These are phyloP conservation scores for Ageneiosus marmoratus DNA, from an alignment of 2,113 vertebrate genomes.

Conservation along the genomic window DNA sequence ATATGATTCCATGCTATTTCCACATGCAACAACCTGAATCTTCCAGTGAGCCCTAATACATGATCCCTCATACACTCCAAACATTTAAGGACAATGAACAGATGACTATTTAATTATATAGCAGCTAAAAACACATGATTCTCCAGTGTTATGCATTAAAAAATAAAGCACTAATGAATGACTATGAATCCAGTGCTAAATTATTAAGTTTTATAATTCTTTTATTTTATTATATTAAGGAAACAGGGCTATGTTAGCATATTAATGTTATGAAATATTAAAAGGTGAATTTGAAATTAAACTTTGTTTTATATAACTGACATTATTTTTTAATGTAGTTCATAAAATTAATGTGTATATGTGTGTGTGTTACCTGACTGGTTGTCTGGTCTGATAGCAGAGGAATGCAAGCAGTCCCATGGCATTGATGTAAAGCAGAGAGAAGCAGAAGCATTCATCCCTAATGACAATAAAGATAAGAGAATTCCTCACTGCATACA, in stretches of 20 bases:
- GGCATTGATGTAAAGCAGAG: conserved; percentile 75
- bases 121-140: background rate
- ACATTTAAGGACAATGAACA: background rate
- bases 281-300: background rate
- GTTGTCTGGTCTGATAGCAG: conserved; percentile 61
- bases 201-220: background rate
- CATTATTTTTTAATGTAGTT: background rate
- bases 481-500: conserved; percentile 72
- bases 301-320: background rate
- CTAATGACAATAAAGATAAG: conserved; percentile 80
- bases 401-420: conserved; percentile 66
- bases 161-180: background rate
- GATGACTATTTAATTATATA: background rate
- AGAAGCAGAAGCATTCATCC: conserved; percentile 69
- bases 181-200: background rate
- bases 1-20: background rate
- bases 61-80: background rate
- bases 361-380: conserved; percentile 35
- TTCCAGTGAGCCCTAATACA: background rate
- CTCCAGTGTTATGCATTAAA: background rate
- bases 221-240: conserved; percentile 1
- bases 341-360: conserved; percentile 18
- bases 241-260: too few species aligned
- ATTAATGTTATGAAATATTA: background rate
- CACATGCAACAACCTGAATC: background rate